Evolutionary conservation across 53 echinoderm and acorn worm species (phyloP), one percentile per base, ranked within the genome.

Genomic region (Henricia sp.): DNA sequence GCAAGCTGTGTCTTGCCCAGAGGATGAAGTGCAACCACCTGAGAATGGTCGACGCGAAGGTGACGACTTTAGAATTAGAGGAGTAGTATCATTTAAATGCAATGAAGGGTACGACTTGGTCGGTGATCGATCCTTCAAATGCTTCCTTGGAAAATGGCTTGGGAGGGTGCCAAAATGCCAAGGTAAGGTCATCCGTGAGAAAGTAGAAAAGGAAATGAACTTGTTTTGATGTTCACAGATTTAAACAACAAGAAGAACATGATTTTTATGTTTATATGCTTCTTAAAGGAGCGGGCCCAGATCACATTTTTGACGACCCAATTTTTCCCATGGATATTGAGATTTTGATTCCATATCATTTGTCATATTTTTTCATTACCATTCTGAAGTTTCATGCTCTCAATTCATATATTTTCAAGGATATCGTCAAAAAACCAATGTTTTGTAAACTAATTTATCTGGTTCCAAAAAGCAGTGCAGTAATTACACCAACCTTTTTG

Each of bases 81-180:
- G 50, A 26, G 16, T 32, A 48, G 80, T 80, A 4, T 80, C 65
- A 33, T 80, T 80, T 63, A 36, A 63, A 46, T 80, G 80, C 33
- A 46, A 63, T 20, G 80, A 50, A 10, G 80, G 80, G 21, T 80
- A 30, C 25, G 44, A 64, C 19, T 64, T 80, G 6, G 11, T 21
- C 0, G 80, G 80, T 26, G 64, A 62, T 6, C 23, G 28, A 28
- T 46, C 0, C 3, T 32, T 80, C 20, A 62, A 63, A 32, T 80
- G 80, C 35, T 48, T 46, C 29, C 63, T 44, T 8, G 80, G 80
- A 3, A 17, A 25, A 6, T 80, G 80, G 80, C n/a, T 44, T 17
- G 70, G 70, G 10, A 46, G 46, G 23, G 28, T 27, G 4, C 70
- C 70, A 0, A 32, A 46, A 2, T 70, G 70, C 21, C 24, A n/a